Conservation (phyloP, 1,140 invertebrate species). For the Chrysoperla carnea region DNA sequence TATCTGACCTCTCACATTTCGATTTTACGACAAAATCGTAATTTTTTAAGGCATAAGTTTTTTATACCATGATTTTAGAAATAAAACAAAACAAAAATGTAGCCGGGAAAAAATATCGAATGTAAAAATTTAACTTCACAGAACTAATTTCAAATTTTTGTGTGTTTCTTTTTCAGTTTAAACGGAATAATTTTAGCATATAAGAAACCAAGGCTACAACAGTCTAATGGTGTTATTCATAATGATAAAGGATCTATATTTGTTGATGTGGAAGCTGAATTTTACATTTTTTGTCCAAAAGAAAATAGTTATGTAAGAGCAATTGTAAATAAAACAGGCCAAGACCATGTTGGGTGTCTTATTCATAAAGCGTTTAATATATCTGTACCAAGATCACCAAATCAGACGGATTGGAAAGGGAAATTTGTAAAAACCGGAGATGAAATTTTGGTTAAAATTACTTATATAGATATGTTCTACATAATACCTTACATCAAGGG, state of each 20-base stretch:
- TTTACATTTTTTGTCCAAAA: constrained; percentile 39
- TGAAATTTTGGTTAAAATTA: constrained; percentile 35
- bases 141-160: too few relatives aligned
- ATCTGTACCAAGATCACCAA: constrained; percentile 33
- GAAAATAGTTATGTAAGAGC: constrained; percentile 29
- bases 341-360: constrained; percentile 39
- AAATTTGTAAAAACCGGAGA: constrained; percentile 30
- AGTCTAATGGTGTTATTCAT: constrained; percentile 28
- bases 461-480: constrained; percentile 29
- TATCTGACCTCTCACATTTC: too few relatives aligned
- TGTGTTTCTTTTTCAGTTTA: constrained; percentile 23
- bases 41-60: too few relatives aligned
- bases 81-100: too few relatives aligned
- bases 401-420: constrained; percentile 35
- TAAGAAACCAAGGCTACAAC: constrained; percentile 36
- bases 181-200: constrained; percentile 41
- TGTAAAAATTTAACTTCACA: too few relatives aligned
- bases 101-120: too few relatives aligned
- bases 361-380: constrained; percentile 47
- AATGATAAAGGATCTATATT: constrained; percentile 37
- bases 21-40: too few relatives aligned
- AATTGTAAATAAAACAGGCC: constrained; percentile 37
- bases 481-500: constrained; percentile 36
- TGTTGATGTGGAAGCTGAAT: constrained; percentile 40
- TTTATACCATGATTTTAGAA: too few relatives aligned